These are phyloP conservation scores for Phortica magna DNA, from an alignment of 2,888 invertebrate genomes.

Conservation along the genomic window DNA sequence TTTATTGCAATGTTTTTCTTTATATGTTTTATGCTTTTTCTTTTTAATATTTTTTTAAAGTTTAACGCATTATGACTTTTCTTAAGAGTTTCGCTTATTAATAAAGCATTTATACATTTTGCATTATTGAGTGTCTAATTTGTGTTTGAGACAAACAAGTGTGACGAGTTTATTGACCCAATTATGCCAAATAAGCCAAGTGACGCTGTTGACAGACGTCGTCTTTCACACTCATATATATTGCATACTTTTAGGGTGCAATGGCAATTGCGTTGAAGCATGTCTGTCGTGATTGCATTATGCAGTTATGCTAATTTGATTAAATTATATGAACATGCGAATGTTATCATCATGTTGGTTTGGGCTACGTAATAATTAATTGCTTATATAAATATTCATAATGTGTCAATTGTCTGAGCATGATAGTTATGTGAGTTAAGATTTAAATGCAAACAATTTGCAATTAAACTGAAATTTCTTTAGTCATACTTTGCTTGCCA, in stretches of 20 bases:
- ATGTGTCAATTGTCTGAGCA: background rate
- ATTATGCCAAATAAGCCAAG: conserved; percentile 43
- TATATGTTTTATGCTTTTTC: background rate
- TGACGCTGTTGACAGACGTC: background rate
- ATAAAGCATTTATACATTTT: conserved; percentile 29
- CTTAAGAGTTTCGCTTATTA: conserved; percentile 48
- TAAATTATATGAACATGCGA: background rate
- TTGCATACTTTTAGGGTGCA: background rate
- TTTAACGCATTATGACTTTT: background rate
- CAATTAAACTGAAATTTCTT: too few species aligned
- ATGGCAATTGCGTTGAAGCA: background rate
- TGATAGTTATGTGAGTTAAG: too few species aligned
- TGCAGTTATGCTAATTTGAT: background rate
- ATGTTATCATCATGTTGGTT: background rate
- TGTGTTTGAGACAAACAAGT: conserved; percentile 38
- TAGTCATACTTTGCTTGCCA: too few species aligned
- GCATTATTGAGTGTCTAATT: conserved; percentile 51
- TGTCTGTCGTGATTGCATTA: background rate
- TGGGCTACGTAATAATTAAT: background rate
- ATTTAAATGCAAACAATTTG: too few species aligned
- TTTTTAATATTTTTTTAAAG: conserved; percentile 7
- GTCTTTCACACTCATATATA: background rate
- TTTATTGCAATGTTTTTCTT: conserved; percentile 4
- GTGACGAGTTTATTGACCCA: conserved; percentile 57
- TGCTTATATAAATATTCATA: background rate